phyloP scores from a whole-genome alignment of 2,797 vertebrate species.

The Hephaestus fuliginosus region DNA sequence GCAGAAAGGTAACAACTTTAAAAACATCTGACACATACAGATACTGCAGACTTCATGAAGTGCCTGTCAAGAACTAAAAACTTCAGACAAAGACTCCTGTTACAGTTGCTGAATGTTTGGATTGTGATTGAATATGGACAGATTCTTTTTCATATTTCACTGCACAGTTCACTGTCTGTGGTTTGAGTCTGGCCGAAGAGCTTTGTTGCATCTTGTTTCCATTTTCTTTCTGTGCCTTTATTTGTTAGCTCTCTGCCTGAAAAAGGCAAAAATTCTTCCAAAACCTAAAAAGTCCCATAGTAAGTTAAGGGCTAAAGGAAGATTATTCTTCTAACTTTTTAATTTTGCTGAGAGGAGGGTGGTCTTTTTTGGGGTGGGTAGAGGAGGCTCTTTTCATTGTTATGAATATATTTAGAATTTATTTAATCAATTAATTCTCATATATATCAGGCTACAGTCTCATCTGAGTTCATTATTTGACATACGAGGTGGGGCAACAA shows the following conservation, averaged over 20 bases:
- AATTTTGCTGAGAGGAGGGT: neutral
- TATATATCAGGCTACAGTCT: neutral
- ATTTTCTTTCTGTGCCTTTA: too few species aligned
- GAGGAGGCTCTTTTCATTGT: too few species aligned
- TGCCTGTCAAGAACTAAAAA: too few species aligned
- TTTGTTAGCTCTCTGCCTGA: too few species aligned
- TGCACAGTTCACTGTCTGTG: too few species aligned
- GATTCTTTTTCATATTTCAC: too few species aligned
- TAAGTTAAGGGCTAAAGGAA: neutral
- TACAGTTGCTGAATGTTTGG: too few species aligned
- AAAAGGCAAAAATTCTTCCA: neutral
- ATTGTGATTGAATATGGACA: too few species aligned
- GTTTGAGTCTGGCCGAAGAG: neutral
- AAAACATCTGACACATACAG: neutral
- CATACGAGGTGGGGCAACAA: neutral
- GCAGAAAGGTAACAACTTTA: constrained; percentile 1
- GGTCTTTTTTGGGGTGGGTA: neutral
- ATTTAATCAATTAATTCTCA: neutral
- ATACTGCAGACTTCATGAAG: neutral
- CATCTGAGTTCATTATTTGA: neutral
- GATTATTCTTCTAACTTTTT: neutral
- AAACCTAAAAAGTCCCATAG: too few species aligned
- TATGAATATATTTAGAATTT: neutral
- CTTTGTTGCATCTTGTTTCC: neutral
- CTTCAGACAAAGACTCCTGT: too few species aligned